phyloP scores from a whole-genome alignment of 2,113 vertebrate species.

The Actenoides lindsayi region DNA sequence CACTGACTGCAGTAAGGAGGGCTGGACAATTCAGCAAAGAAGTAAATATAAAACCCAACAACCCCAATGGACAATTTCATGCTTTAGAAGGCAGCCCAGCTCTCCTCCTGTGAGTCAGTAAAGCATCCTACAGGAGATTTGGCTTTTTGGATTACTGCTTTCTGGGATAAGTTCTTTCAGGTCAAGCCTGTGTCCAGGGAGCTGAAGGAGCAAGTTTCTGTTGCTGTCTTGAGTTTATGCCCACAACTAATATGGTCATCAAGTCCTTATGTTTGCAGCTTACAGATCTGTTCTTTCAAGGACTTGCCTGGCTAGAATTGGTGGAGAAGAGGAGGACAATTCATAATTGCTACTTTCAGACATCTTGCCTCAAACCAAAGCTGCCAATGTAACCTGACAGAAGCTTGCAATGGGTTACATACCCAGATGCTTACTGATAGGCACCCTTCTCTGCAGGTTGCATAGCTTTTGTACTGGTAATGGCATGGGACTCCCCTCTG shows the following conservation, averaged over 20 bases:
- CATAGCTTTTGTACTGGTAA: neutral
- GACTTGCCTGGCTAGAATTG: neutral
- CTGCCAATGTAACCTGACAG: neutral
- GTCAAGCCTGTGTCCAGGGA: neutral
- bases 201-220: neutral
- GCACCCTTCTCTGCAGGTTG: neutral
- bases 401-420: neutral
- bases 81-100: neutral
- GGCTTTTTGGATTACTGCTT: neutral
- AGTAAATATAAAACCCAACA: neutral
- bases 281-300: neutral
- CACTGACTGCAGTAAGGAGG: neutral
- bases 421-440: neutral
- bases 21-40: neutral
- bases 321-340: neutral
- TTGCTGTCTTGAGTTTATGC: neutral
- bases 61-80: neutral
- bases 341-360: neutral
- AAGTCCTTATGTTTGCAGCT: neutral
- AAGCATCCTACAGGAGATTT: neutral
- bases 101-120: neutral
- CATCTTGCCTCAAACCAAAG: neutral
- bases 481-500: neutral
- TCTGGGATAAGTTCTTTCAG: neutral
- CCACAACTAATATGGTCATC: rapidly evolving